Evolutionary conservation across 2,797 vertebrate species (phyloP), one percentile per base, ranked within the genome.

Genomic region (Artibeus jamaicensis): DNA sequence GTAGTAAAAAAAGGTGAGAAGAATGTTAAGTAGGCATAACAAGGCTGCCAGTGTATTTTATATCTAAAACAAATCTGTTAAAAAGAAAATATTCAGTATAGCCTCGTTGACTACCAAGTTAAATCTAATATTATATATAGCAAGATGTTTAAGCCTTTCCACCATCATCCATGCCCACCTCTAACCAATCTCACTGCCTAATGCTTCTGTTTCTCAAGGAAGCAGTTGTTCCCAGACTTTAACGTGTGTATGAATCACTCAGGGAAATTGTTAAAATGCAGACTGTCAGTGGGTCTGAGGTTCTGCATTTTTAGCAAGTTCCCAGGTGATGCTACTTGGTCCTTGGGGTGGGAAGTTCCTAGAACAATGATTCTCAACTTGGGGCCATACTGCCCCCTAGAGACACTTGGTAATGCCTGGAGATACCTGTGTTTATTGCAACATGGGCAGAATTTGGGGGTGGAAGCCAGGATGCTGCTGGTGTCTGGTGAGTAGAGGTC

Each of bases 121-220:
- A 86, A 85, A 37, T 68, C 19, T 68, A 95, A 91, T 86, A 79
- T 22, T 79, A 37, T 46, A 95, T 79, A 37, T 46, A 95, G 42
- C 46, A 93, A 77, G 89, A 82, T 53, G 7, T 32, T 48, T 76
- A 57, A 74, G 21, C 1, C 16, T 93, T 92, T 94, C 57, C 42
- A 62, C 4, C 26, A 70, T 81, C 62, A 77, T 11, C 8, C 44
- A 32, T n/a, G 12, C 22, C 48, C 85, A 57, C 14, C 15, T 32
- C 11, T 6, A 65, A 22, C 48, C 44, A 48, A 19, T 29, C 82
- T 95, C 62, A 32, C 62, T 21, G 88, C n/a, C 4, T 67, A 74
- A 78, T 81, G 68, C 48, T 83, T 50, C 42, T 71, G 2, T 34
- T 85, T 65, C 24, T 91, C 44, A 59, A 11, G 85, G 46, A 26